phyloP scores from a whole-genome alignment of 2,113 vertebrate genomes.

The Nicator chloris region DNA sequence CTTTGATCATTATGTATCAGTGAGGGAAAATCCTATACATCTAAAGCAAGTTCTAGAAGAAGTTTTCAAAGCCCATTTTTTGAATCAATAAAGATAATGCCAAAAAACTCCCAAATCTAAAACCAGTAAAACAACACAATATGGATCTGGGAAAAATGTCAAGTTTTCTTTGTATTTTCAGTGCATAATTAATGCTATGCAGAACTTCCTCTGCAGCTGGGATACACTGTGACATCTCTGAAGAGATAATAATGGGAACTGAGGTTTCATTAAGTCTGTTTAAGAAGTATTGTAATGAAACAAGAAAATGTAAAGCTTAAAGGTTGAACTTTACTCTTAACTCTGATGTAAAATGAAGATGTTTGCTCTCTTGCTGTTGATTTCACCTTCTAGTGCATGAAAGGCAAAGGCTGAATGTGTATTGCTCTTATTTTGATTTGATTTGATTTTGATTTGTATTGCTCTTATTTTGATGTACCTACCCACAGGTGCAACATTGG shows the following conservation, averaged over 20 bases:
- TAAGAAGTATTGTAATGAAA: slow-evolving; percentile 22
- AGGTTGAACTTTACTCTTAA: slow-evolving; percentile 1
- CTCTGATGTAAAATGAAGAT: background rate
- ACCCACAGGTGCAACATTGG: accelerated
- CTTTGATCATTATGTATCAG: background rate
- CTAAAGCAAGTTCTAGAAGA: background rate
- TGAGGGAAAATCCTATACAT: background rate
- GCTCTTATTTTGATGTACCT: background rate
- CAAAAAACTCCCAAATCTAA: background rate
- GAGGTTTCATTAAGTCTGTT: slow-evolving; percentile 43
- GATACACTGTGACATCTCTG: slow-evolving; percentile 18
- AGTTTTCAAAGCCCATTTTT: background rate
- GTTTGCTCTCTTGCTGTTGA: background rate
- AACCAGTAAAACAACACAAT: background rate
- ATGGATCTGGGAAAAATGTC: slow-evolving; percentile 26
- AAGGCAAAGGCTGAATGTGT: background rate
- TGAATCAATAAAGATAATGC: background rate
- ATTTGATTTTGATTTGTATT: no score
- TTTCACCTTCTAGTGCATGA: background rate
- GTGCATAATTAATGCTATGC: slow-evolving; percentile 36
- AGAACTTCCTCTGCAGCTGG: slow-evolving; percentile 48
- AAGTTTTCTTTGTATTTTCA: slow-evolving; percentile 50
- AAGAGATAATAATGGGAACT: slow-evolving; percentile 30
- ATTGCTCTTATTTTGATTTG: background rate
- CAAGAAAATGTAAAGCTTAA: slow-evolving; percentile 20